Evolutionary conservation across 2,888 invertebrate species (phyloP).

Genomic region (Chymomyza caudatula): DNA sequence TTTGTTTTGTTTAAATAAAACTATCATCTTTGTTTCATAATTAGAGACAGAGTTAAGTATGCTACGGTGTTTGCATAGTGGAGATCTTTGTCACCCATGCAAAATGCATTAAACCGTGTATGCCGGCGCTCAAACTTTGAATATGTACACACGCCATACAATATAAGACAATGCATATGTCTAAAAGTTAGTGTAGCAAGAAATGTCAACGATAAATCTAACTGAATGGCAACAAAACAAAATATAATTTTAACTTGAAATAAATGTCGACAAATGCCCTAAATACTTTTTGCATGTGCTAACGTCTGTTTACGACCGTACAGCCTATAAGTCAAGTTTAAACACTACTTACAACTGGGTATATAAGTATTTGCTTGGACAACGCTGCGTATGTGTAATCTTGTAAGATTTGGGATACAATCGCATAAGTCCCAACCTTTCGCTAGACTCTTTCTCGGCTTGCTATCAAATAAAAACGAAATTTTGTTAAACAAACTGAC

Average conservation of each 20-base stretch:
- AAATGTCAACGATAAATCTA: slow-evolving; percentile 35
- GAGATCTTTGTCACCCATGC: not conserved
- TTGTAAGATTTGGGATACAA: not conserved
- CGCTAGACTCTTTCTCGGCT: slow-evolving; percentile 1
- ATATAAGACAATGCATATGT: not conserved
- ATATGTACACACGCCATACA: not conserved
- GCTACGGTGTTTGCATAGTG: not conserved
- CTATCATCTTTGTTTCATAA: too few relatives aligned
- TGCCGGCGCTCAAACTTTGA: too few relatives aligned
- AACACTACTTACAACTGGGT: slow-evolving; percentile 8
- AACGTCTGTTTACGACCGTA: not conserved
- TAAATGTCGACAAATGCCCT: slow-evolving; percentile 44
- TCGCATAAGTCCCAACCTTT: not conserved
- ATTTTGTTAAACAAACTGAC: slow-evolving; percentile 22
- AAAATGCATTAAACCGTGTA: not conserved
- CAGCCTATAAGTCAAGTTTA: slow-evolving; percentile 4
- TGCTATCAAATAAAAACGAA: slow-evolving; percentile 59
- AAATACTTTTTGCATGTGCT: slow-evolving; percentile 46
- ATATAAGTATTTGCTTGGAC: slow-evolving; percentile 4
- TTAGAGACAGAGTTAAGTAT: not conserved
- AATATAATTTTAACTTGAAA: slow-evolving; percentile 13
- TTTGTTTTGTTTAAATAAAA: too few relatives aligned
- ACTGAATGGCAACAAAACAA: slow-evolving; percentile 24
- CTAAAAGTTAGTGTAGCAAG: slow-evolving; percentile 6
- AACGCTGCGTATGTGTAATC: slow-evolving; percentile 31